phyloP scores from a whole-genome alignment of 2,113 vertebrate species.

The Globicephala melas region DNA sequence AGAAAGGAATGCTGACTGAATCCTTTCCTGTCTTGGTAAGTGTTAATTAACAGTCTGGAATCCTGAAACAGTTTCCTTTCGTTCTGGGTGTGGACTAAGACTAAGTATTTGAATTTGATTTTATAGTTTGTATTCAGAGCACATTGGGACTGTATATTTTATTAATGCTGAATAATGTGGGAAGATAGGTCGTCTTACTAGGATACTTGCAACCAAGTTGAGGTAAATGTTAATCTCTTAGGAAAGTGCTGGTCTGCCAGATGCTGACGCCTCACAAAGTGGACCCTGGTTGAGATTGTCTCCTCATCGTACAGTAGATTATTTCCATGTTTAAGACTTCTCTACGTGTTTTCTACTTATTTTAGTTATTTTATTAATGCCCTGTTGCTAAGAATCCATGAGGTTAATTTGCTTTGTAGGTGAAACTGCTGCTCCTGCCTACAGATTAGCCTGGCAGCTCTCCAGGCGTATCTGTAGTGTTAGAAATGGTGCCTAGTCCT shows the following conservation, averaged over 20 bases:
- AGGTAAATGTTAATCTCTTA: neutral
- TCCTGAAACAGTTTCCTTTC: neutral
- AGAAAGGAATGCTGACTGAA: constrained; percentile 94
- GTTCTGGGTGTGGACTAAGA: neutral
- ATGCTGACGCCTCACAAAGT: neutral
- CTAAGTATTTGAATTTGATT: neutral
- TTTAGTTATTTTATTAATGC: neutral
- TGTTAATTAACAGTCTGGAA: constrained; percentile 41
- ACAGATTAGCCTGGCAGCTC: too few relatives aligned
- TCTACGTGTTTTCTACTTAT: neutral
- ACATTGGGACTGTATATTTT: neutral
- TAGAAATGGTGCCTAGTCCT: neutral
- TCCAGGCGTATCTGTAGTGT: neutral
- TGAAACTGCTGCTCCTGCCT: neutral
- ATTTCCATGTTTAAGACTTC: neutral
- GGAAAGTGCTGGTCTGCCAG: neutral
- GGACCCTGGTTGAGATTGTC: neutral
- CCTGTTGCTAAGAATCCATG: neutral
- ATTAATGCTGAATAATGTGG: neutral
- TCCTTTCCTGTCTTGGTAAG: constrained; percentile 95
- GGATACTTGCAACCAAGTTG: neutral
- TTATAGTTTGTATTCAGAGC: neutral
- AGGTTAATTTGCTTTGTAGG: neutral
- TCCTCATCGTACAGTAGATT: neutral
- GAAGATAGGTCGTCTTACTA: neutral